Evolutionary conservation across 1,140 invertebrate genomes (phyloP).

Genomic region (Camponotus vicinus): DNA sequence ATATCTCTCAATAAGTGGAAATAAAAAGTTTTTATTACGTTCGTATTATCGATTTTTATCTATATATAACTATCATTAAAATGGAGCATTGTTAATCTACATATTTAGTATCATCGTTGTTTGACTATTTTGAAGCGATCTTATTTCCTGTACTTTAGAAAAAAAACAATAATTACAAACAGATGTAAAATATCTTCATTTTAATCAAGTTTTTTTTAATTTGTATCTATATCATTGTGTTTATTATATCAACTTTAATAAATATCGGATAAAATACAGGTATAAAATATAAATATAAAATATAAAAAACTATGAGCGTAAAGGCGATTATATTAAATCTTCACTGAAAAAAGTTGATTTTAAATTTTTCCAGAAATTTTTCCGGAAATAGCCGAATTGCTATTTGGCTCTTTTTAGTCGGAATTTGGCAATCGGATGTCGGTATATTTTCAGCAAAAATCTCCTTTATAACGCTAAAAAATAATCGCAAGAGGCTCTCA

Average conservation of each 20-base stretch:
- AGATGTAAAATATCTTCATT: neutral
- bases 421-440: neutral
- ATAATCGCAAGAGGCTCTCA: constrained; percentile 42
- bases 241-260: neutral
- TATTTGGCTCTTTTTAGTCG: neutral
- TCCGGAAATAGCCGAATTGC: neutral
- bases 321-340: constrained; percentile 1
- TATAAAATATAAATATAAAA: neutral
- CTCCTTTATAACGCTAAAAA: constrained; percentile 45
- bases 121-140: neutral
- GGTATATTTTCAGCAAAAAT: constrained; percentile 44
- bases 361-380: neutral
- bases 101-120: constrained; percentile 19
- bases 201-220: neutral
- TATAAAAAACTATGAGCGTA: neutral
- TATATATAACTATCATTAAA: constrained; percentile 27
- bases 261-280: no score
- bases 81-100: neutral
- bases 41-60: neutral
- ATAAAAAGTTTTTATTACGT: neutral
- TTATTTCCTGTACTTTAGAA: neutral
- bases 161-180: neutral
- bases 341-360: neutral
- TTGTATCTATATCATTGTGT: neutral
- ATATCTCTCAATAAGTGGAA: neutral